Percentiles rank a stretch among this genome's conserved stretches.
Evolutionary conservation across 2,888 invertebrate genomes (phyloP).

Genomic region (Spilarctia lutea): DNA sequence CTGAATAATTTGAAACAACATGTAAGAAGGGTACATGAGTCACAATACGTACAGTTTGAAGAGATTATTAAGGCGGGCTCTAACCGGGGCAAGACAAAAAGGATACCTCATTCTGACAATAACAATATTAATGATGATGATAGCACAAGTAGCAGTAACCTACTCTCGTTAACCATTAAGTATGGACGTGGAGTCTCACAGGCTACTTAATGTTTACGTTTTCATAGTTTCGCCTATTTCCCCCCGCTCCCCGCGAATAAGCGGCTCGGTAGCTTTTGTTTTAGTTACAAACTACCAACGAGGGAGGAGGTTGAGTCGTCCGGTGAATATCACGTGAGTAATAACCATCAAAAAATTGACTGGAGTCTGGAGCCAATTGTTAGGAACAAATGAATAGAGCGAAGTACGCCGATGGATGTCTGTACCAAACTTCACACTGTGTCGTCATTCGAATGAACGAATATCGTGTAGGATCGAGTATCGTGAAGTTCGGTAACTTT

Average conservation of each 20-base stretch:
- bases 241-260: not conserved
- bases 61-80: conserved; percentile 26
- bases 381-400: no score
- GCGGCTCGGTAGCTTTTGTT: not conserved
- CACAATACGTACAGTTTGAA: conserved; percentile 32
- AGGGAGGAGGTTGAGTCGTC: not conserved
- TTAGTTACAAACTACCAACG: not conserved
- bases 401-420: no score
- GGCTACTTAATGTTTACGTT: not conserved
- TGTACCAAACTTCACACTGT: no score
- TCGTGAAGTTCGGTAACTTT: no score
- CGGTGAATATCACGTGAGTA: conserved; percentile 20
- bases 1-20: conserved; percentile 46
- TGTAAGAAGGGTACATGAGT: conserved; percentile 41
- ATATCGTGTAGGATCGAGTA: no score
- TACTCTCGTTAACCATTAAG: no score
- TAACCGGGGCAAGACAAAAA: conserved; percentile 38
- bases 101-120: conserved; percentile 12
- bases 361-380: no score
- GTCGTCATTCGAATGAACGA: no score
- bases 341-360: conserved; percentile 29
- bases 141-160: no score
- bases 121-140: no score
- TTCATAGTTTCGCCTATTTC: not conserved
- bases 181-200: no score